Base-by-base conservation (phyloP, 2,113 vertebrate species). In the Paratilapia polleni region DNA sequence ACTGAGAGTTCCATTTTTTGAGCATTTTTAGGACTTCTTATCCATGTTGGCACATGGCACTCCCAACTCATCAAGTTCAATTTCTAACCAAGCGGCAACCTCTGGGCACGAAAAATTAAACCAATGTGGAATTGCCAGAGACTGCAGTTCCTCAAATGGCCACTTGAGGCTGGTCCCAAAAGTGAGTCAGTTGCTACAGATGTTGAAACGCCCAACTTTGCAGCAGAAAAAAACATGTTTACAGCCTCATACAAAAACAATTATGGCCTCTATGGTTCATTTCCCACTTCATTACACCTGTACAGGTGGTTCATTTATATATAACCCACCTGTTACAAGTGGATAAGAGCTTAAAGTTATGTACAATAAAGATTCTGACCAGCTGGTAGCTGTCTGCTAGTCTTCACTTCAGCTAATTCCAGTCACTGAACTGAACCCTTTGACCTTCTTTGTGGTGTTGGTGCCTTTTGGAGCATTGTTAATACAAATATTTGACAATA, bases 401-500 rank as follows among this genome's bases (percentile, higher is more conserved):
- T n/a, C 68, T 43, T 73, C 68, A 54, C 47, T 26, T 54, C 66
- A 20, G 66, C 66, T 52, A 17, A 73, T 31, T 31, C 20, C 52
- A 73, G 31, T 73, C 26, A 52, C 68, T 73, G 68, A 34, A 24
- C 19, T 1, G 2, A 24, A 34, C 68, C 47, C 31, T 43, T 73
- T 73, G 68, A 54, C 68, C 47, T 34, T 54, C 26, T 73, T 52
- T 73, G 17, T 73, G 68, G 26, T n/a, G 26, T 54, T 34, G 19
- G 26, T 34, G 68, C 47, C 26, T 73, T 73, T 52, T 34, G 47
- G 17, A 54, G 68, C 17, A 34, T 54, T 54, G 52, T 73, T 73
- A 73, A 54, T 73, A 43, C 19, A 54, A 14, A 54, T 73, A 73
- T 73, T 73, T 73, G 52, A 54, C 47, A 73, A 73, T 73, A 52